Conservation (phyloP, 2,113 vertebrate genomes). For the Bos javanicus region DNA sequence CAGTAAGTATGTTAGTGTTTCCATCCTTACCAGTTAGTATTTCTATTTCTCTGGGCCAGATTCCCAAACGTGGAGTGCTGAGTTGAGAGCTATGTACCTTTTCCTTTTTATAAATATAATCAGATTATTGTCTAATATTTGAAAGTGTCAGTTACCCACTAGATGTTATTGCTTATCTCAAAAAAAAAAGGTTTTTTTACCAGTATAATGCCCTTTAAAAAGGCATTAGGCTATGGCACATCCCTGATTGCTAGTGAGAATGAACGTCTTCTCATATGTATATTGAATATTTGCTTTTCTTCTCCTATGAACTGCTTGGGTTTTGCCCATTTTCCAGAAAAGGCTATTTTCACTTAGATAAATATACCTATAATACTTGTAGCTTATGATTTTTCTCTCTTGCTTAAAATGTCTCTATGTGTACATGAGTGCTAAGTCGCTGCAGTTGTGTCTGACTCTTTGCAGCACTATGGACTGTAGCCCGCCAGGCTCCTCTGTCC, state of each 20-base stretch:
- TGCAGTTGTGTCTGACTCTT: background rate
- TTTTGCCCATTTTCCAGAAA: background rate
- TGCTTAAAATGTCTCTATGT: background rate
- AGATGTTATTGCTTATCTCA: background rate
- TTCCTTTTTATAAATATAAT: background rate
- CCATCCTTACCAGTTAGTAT: background rate
- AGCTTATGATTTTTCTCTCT: background rate
- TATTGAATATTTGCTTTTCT: background rate
- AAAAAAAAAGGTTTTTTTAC: background rate
- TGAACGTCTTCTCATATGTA: background rate
- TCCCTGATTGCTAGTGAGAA: background rate
- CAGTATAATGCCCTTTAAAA: background rate
- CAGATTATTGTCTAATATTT: background rate
- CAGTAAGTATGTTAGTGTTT: background rate
- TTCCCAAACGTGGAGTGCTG: background rate
- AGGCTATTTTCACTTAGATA: background rate
- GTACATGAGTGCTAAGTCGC: accelerated
- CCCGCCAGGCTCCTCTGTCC: background rate
- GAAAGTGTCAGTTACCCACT: background rate
- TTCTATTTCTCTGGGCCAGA: background rate
- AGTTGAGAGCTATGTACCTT: background rate
- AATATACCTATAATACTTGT: background rate
- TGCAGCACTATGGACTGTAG: background rate
- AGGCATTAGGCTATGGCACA: background rate
- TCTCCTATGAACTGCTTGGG: background rate